Base-by-base conservation (phyloP, 2,888 invertebrate species). In the Polyommatus iphigenia region DNA sequence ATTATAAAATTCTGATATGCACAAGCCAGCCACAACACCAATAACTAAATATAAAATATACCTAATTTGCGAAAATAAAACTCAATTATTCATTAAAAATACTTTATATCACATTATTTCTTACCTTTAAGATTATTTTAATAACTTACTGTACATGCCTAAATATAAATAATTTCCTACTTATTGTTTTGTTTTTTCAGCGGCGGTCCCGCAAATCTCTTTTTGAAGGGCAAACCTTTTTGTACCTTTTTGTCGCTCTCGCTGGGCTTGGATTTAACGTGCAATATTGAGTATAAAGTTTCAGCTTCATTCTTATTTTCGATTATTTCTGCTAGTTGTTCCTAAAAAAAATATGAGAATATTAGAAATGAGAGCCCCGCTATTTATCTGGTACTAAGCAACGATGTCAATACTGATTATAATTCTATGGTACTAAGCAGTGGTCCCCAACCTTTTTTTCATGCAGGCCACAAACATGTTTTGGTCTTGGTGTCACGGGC, bases 221-320 rank as follows among this genome's bases (percentile, higher is more conserved):
- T 90, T 83, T 90, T 93, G 0, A 87, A 87, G 73, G 85, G 88
- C 13, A 86, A 78, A 84, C 90, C 93, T 3, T 91, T 87, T 81
- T 86, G 78, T 84, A 90, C 93, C 2, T 91, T 87, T 81, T 90
- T 92, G 76, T 81, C 83, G 1, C 83, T 81, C 79, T 96, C 95
- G n/a, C 94, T 86, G 1, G 95, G 94, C 83, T 94, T 92, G 79
- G 96, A 95, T 83, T 95, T 95, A 32, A 96, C 94, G 85, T 98
- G 97, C 71, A 98, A 86, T 81, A 96, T 96, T 77, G 96, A 95
- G 88, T 96, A 95, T 20, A 98, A 89, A 78, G 95, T 91, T 82
- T 96, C 95, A 0, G 96, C 96, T 87, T 97, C 96, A 79, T 88
- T 93, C 83, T 95, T 94, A 85, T 97, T 98, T 82, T 96, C 97